Percentiles rank a stretch among this genome's conserved stretches.
Conservation (phyloP, 2,888 invertebrate species). For the Microplitis manilae region DNA sequence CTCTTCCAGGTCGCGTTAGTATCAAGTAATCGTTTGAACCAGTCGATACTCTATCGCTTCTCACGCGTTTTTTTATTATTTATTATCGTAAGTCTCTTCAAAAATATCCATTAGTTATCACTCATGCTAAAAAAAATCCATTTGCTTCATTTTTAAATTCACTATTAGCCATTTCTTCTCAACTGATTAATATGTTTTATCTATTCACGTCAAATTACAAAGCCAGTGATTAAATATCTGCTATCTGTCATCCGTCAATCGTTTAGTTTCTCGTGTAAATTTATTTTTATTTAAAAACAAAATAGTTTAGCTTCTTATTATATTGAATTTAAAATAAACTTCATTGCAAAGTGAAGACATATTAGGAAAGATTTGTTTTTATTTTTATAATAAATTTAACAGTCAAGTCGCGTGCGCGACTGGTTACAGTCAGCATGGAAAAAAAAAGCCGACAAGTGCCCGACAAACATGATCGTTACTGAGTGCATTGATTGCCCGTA, state of each 20-base stretch:
- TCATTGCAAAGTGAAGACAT: background rate
- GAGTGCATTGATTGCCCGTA: background rate
- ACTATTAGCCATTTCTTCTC: too few relatives aligned
- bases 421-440: background rate
- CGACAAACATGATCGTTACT: background rate
- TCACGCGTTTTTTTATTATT: background rate
- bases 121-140: too few relatives aligned
- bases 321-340: too few relatives aligned
- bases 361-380: background rate
- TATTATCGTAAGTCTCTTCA: background rate
- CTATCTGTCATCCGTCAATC: too few relatives aligned
- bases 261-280: background rate
- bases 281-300: background rate
- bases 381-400: background rate
- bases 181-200: background rate
- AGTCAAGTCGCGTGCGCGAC: conserved; percentile 5
- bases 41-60: conserved; percentile 5
- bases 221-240: background rate
- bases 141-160: too few relatives aligned
- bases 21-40: background rate
- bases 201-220: background rate
- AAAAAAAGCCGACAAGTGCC: background rate
- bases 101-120: background rate
- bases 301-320: background rate
- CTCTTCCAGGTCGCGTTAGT: conserved; percentile 14